A percentile compares a stretch with the other conserved stretches of the same genome.
These are phyloP conservation scores for Colostygia pectinataria DNA, from an alignment of 2,888 invertebrate genomes.

Conservation along the genomic window DNA sequence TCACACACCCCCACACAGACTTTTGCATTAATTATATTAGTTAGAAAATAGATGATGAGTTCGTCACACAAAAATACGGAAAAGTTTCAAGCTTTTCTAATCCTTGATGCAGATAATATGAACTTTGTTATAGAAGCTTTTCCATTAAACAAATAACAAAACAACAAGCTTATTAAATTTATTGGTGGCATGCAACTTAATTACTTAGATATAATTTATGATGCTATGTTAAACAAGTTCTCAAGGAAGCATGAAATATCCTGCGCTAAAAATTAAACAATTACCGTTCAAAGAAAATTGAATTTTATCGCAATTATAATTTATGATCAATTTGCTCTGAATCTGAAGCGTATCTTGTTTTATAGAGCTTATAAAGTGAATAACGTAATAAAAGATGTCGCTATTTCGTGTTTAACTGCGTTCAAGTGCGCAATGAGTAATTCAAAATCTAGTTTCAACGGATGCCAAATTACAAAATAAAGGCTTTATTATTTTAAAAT, in stretches of 20 bases:
- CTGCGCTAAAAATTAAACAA: constrained; percentile 1
- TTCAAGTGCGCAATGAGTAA: constrained; percentile 5
- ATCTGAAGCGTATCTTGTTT: not conserved
- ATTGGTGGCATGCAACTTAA: too few species aligned
- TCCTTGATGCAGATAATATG: too few species aligned
- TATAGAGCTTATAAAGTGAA: constrained; percentile 7
- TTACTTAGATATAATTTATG: not conserved
- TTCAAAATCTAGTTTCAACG: not conserved
- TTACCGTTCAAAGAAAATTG: not conserved
- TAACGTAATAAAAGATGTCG: constrained; percentile 5
- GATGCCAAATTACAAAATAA: not conserved
- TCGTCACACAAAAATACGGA: too few species aligned
- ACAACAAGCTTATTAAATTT: too few species aligned
- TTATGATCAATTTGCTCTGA: not conserved
- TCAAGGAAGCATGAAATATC: constrained; percentile 13
- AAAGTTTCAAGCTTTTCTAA: too few species aligned
- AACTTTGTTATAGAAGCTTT: too few species aligned
- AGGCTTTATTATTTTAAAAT: not conserved
- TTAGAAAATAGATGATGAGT: too few species aligned
- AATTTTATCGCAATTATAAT: not conserved
- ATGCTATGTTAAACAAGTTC: not conserved
- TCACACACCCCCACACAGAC: too few species aligned
- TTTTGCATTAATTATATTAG: too few species aligned
- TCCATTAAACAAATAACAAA: too few species aligned
- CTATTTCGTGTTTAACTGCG: constrained; percentile 2